Base-by-base conservation (phyloP, 2,797 vertebrate genomes). In the Dermochelys coriacea region DNA sequence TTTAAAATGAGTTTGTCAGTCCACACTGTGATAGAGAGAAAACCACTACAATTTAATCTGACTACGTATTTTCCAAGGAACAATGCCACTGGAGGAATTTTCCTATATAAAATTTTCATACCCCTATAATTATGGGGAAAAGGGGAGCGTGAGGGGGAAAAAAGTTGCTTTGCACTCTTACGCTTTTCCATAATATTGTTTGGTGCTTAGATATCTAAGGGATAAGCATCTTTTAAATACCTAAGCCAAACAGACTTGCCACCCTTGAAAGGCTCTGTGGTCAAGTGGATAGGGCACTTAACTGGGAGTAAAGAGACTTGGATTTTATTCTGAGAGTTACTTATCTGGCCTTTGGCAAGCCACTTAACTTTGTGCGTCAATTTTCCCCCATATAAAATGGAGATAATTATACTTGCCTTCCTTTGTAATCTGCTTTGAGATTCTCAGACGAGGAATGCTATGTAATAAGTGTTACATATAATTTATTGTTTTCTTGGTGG, bases 211-310 rank as follows among this genome's bases (percentile, higher is more conserved):
- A 5, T 5, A 68, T 21, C 59, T 25, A 31, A 4, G 84, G 82
- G 18, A 86, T 2, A 4, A 25, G 37, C 74, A 79, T 11, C 84
- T 4, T 4, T 68, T 0, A 0, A 37, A n/a, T 61, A 93, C 19
- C 6, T 0, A 16, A 86, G 29, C 84, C 8, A 77, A 47, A 85
- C 5, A 81, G 92, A 90, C 3, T 1, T 19, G 93, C 82, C 11
- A 50, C 0, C 1, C 14, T 1, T 31, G 16, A 71, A 37, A 77
- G 15, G 89, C 87, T 86, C 37, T 25, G 75, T 59, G 15, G 45
- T 50, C 64, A 86, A 84, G 82, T 85, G 87, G 88, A 71, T 11
- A 88, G 84, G 31, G 81, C 4, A 64, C 6, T 54, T 47, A 84
- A 93, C 49, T 23, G 54, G 25, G 84, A 80, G 59, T n/a, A 25